These are phyloP conservation scores for Nasua narica DNA, from an alignment of 2,797 vertebrate species.

Conservation along the genomic window DNA sequence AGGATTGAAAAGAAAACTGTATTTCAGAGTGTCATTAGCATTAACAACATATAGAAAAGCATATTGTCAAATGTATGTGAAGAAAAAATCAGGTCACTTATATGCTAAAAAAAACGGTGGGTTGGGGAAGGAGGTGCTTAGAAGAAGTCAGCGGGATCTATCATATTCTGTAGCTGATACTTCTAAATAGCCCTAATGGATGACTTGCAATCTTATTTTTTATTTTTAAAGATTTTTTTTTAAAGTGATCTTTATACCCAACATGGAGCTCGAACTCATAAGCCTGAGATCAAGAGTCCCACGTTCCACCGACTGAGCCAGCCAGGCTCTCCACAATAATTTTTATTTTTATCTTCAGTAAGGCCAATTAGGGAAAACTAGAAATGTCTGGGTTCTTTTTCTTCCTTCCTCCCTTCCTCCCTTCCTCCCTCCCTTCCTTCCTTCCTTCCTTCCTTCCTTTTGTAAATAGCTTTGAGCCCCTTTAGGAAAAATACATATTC, in stretches of 20 bases:
- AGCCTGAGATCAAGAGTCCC: not conserved
- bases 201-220: not conserved
- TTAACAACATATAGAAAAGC: not conserved
- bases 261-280: not conserved
- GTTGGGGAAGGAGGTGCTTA: not conserved
- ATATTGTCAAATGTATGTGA: not conserved
- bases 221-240: not conserved
- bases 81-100: not conserved
- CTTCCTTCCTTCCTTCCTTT: not conserved
- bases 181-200: not conserved
- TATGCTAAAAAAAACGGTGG: not conserved
- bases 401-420: not conserved
- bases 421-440: not conserved
- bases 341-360: not conserved
- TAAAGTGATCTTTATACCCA: not conserved
- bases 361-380: not conserved
- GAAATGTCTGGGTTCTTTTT: not conserved
- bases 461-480: not conserved
- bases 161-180: not conserved
- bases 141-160: not conserved
- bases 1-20: slow-evolving; percentile 8
- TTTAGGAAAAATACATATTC: not conserved
- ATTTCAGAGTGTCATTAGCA: slow-evolving; percentile 35
- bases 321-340: not conserved
- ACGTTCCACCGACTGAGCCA: not conserved